Percentiles rank a stretch among this genome's conserved stretches.
These are phyloP conservation scores for Passer montanus DNA, from an alignment of 2,113 vertebrate species.

Conservation along the genomic window DNA sequence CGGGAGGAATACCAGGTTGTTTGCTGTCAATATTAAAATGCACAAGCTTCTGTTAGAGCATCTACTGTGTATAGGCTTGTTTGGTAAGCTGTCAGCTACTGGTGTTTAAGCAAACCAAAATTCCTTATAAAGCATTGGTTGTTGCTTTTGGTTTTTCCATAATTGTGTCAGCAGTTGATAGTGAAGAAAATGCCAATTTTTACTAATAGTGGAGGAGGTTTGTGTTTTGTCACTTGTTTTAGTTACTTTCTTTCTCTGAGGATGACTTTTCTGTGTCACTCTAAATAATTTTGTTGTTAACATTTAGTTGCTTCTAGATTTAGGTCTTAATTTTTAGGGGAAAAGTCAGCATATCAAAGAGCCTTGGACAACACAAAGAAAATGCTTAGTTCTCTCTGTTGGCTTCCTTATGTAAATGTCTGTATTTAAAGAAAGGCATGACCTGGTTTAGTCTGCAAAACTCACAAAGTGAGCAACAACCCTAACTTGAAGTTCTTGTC, in stretches of 20 bases:
- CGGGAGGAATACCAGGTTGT: not conserved
- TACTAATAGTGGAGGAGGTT: not conserved
- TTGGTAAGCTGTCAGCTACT: not conserved
- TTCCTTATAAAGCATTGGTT: not conserved
- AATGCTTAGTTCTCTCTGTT: not conserved
- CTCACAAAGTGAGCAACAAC: not conserved
- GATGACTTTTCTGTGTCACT: not conserved
- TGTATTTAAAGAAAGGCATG: not conserved
- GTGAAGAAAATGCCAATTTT: not conserved
- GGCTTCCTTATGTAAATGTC: not conserved
- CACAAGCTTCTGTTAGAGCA: not conserved
- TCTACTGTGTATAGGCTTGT: not conserved
- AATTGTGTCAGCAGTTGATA: not conserved
- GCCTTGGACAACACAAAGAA: not conserved
- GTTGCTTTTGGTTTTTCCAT: not conserved
- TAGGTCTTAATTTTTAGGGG: not conserved
- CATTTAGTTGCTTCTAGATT: not conserved
- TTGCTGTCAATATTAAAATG: not conserved
- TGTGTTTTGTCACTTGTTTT: not conserved
- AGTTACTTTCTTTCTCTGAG: not conserved
- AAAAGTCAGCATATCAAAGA: not conserved
- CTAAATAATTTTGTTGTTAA: not conserved
- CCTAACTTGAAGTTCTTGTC: not conserved
- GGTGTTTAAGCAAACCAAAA: not conserved
- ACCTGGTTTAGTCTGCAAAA: not conserved